Base-by-base conservation (phyloP, 2,888 invertebrate species). In the Marronus borbonicus region DNA sequence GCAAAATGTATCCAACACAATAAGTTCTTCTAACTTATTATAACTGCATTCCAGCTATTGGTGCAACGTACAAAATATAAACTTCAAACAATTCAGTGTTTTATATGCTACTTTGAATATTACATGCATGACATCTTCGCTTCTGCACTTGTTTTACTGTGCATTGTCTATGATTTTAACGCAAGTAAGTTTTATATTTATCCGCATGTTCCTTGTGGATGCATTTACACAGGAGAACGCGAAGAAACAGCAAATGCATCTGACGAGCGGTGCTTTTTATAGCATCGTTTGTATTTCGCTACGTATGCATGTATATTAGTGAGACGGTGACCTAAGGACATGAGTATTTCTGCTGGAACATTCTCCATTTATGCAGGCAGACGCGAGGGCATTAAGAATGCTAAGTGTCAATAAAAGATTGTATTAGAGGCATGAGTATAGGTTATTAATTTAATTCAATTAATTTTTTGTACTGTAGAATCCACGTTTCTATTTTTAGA, bases 251-350 rank as follows among this genome's bases (percentile, higher is more conserved):
- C 52, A 52, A 52, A 17, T 52, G 17, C 52, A 52, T 52, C 12
- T 8, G 12, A 36, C 5, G 31, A 44, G n/a, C 52, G 17, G 14
- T 52, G 52, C 52, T 52, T 52, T 52, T 52, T 52, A 52, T 52
- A 52, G 52, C 17, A 52, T 44, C 44, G 2, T 12, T 44, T 44
- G 44, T 44, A 44, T 44, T 44, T 44, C 44, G 8, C 44, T 44
- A 12, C 44, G 44, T 44, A 44, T 44, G 8, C 14, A n/a, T n/a
- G 7, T 55, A 17, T 20, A 55, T 20, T 55, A 20, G 55, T 55
- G 20, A 55, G 20, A 55, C 55, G 55, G 17, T 55, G 55, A 55
- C 55, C 20, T 55, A 55, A 55, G 55, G 55, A 55, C 7, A 20
- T n/a, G 20, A 14, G 55, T 20, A 55, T 55, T 55, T 55, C 55